These are phyloP conservation scores for Tetragonula clypearis DNA, from an alignment of 1,140 invertebrate genomes.

Conservation along the genomic window DNA sequence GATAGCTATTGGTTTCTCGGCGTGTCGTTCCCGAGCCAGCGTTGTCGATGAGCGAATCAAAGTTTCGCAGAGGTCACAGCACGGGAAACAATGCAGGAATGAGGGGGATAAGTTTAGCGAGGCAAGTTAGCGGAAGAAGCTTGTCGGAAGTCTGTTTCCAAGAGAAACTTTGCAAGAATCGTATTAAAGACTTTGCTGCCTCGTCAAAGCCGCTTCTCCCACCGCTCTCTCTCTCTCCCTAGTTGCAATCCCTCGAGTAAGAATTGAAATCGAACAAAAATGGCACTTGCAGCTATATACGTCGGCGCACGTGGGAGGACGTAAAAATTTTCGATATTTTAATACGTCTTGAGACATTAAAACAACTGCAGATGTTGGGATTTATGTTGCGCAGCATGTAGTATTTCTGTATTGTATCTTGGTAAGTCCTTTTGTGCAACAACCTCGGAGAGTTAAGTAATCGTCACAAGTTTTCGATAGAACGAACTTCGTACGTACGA, in stretches of 20 bases:
- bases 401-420: no score
- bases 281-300: no score
- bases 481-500: no score
- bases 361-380: no score
- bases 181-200: background rate
- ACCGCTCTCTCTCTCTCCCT: no score
- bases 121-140: constrained; percentile 16
- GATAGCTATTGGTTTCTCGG: background rate
- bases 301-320: background rate
- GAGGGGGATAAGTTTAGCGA: background rate
- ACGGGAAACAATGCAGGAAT: constrained; percentile 7
- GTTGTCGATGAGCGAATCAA: constrained; percentile 7
- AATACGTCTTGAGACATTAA: no score
- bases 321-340: no score
- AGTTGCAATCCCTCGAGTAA: background rate
- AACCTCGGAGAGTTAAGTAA: no score
- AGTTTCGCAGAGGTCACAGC: constrained; percentile 19
- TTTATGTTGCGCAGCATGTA: no score
- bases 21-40: background rate
- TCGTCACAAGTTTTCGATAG: no score
- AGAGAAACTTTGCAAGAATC: constrained; percentile 1
- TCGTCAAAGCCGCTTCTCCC: background rate
- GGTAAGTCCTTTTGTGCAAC: no score
- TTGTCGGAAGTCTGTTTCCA: background rate
- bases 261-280: background rate